Evolutionary conservation across 2,113 vertebrate genomes (phyloP).

Genomic region (Pyxicephalus adspersus): DNA sequence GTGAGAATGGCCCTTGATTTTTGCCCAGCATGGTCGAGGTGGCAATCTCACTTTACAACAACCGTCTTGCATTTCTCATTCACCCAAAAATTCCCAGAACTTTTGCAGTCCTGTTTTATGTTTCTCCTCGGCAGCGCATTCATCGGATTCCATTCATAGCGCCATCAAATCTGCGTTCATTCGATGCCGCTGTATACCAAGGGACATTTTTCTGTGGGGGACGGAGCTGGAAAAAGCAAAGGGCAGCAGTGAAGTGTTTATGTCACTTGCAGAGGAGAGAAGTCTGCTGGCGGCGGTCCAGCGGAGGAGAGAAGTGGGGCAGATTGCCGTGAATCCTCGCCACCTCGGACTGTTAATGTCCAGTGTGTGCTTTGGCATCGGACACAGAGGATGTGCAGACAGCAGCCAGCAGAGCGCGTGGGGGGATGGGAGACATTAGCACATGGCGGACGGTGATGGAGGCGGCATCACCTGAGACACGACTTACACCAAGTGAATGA

Average conservation of each 20-base stretch:
- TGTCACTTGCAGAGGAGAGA: conserved; percentile 1
- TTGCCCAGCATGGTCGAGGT: too few relatives aligned
- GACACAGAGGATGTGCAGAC: conserved; percentile 10
- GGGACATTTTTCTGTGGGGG: too few relatives aligned
- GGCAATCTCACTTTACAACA: too few relatives aligned
- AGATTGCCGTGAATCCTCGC: not conserved
- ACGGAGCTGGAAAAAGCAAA: not conserved
- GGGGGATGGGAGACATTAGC: not conserved
- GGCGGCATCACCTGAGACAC: not conserved
- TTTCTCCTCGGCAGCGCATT: too few relatives aligned
- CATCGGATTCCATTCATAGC: too few relatives aligned
- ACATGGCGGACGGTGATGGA: not conserved
- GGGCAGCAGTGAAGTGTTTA: conserved; percentile 31
- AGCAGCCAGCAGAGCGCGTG: not conserved
- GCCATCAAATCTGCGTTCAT: too few relatives aligned
- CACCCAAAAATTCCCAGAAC: too few relatives aligned
- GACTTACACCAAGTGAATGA: too few relatives aligned
- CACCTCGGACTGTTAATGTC: conserved; percentile 44
- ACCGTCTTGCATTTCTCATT: too few relatives aligned
- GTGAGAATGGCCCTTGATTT: too few relatives aligned
- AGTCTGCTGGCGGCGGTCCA: not conserved
- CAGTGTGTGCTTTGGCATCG: conserved; percentile 36
- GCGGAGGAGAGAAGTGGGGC: conserved; percentile 2
- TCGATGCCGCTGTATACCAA: too few relatives aligned
- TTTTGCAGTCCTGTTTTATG: too few relatives aligned